Base-by-base conservation (phyloP, 2,888 invertebrate species). In the Caenorhabditis sp. region DNA sequence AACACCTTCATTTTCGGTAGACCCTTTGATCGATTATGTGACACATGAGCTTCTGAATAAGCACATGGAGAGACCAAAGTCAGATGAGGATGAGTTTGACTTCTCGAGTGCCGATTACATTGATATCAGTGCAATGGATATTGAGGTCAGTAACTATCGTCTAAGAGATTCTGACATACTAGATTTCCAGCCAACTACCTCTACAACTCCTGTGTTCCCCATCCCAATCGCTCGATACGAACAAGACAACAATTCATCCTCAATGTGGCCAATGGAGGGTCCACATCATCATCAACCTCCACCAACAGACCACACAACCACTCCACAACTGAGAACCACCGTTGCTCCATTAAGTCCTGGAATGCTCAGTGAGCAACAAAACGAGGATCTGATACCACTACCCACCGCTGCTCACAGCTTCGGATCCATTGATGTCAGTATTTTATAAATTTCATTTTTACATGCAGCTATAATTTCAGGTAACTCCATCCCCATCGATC, bases 51-150 rank as follows among this genome's bases (percentile, higher is more conserved):
- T 80, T 7, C 19, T 83, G 10, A 61, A 83, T n/a, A 83, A 83
- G 24, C 79, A 83, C 26, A 74, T 79, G 79, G 82, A 82, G 58
- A 66, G 44, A n/a, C 28, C 56, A n/a, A 77, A 72, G 16, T 51
- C 70, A 26, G 72, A 72, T 26, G 82, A 82, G 2, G 79, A 82
- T 47, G 83, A 83, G 24, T 79, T 75, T 41, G 83, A 83, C 41
- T 80, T 80, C 38, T 75, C 80, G 0, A 70, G 51, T 56, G 70
- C 83, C 19, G 83, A 83, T 41, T 83, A 83, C 38, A 83, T 83
- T 54, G 83, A 83, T 28, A 83, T 83, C 14, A 83, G 83, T 56
- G 83, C 83, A 4, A 76, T 76, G 70, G 77, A 82, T 35, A 68
- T 82, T 63, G 72, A 64, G 31, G 61, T 63, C 1, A 2, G 22